phyloP scores from a whole-genome alignment of 1,140 invertebrate species.

The Bombus picipes region DNA sequence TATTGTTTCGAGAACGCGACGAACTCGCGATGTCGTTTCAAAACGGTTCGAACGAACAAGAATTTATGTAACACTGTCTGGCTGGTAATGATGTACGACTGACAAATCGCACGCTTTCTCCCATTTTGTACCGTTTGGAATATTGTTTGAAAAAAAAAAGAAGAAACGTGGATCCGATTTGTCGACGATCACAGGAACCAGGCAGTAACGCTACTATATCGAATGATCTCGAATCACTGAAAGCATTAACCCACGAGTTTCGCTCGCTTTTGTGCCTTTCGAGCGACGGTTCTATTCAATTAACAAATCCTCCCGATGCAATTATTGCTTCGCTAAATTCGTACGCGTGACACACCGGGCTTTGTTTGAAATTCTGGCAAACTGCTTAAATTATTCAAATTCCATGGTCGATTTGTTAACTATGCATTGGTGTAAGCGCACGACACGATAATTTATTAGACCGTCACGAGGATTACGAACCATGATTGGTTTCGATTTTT shows the following conservation, averaged over 20 bases:
- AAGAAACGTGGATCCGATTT: background rate
- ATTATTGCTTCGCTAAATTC: constrained; percentile 53
- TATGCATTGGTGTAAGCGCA: constrained; percentile 37
- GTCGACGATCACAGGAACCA: background rate
- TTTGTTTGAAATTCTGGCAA: constrained; percentile 47
- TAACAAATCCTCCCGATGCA: constrained; percentile 40
- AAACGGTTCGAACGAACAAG: too few relatives aligned
- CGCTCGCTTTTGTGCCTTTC: constrained; percentile 26
- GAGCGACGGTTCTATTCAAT: constrained; percentile 37
- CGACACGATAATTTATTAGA: constrained; percentile 31
- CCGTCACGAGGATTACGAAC: background rate
- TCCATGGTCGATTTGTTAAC: constrained; percentile 45
- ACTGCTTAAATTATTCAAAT: constrained; percentile 50
- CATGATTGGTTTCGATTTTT: background rate
- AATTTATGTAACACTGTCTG: constrained; percentile 5
- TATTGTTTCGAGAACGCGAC: background rate
- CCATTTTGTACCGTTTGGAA: too few relatives aligned
- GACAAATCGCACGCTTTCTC: background rate
- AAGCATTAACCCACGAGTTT: constrained; percentile 19
- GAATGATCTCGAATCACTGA: constrained; percentile 17
- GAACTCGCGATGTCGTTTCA: background rate
- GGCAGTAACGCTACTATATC: background rate
- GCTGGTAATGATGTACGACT: background rate
- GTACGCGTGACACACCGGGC: constrained; percentile 22
- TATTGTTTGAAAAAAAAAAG: background rate